Percentiles rank a stretch among this genome's conserved stretches.
Conservation (phyloP, 1,140 invertebrate genomes). For the Drosophila mayri region DNA sequence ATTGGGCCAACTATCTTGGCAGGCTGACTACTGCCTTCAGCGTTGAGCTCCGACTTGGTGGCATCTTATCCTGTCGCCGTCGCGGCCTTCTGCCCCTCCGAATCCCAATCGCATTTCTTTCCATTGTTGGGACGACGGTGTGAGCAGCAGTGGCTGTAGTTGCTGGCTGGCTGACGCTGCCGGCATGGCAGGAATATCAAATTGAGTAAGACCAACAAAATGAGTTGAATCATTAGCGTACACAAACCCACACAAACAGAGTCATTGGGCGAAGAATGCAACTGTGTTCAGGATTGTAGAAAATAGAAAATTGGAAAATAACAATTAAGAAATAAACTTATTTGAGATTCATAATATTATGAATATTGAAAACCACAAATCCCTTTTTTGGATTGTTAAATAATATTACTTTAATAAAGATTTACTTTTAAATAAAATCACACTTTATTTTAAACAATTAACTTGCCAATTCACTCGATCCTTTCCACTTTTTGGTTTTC, state of each 20-base stretch:
- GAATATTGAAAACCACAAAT: neutral
- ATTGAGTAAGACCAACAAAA: slow-evolving; percentile 79
- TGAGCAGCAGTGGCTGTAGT: slow-evolving; percentile 15
- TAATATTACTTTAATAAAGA: too few relatives aligned
- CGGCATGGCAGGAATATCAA: slow-evolving; percentile 69
- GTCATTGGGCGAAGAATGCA: slow-evolving; percentile 6
- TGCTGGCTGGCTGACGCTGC: slow-evolving; percentile 37
- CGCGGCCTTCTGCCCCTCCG: slow-evolving; percentile 20
- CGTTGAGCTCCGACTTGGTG: slow-evolving; percentile 47
- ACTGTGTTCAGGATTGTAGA: neutral
- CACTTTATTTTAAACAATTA: too few relatives aligned
- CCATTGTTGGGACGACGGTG: slow-evolving; percentile 27
- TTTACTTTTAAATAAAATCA: too few relatives aligned
- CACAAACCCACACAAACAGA: slow-evolving; percentile 35
- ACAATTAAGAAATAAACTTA: neutral
- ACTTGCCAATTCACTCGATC: too few relatives aligned
- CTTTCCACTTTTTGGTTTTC: too few relatives aligned
- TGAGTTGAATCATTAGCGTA: slow-evolving; percentile 82
- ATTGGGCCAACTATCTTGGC: slow-evolving; percentile 60
- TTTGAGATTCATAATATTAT: too few relatives aligned
- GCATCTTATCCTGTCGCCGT: slow-evolving; percentile 71
- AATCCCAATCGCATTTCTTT: slow-evolving; percentile 17
- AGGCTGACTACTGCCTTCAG: slow-evolving; percentile 47
- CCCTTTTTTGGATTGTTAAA: too few relatives aligned
- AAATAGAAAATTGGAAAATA: too few relatives aligned